phyloP scores from a whole-genome alignment of 2,113 vertebrate species.

The Percina caprodes region DNA sequence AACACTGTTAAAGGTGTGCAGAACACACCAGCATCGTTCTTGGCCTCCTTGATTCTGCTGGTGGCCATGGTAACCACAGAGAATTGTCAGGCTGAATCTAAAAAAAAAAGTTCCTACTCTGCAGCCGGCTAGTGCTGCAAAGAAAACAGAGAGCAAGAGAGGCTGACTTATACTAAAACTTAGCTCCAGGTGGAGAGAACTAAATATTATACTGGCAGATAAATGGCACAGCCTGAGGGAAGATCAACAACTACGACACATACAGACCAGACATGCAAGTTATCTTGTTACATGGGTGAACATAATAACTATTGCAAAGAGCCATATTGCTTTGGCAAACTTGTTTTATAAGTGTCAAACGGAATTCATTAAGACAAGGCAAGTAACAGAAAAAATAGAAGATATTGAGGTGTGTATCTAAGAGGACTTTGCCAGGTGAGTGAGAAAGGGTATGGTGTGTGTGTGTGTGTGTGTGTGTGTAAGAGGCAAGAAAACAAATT shows the following conservation, averaged over 20 bases:
- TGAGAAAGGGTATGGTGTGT: not conserved
- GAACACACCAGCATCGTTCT: constrained; percentile 11
- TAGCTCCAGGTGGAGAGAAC: constrained; percentile 15
- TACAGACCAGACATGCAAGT: not conserved
- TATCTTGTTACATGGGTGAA: constrained; percentile 7
- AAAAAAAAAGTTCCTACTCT: constrained; percentile 24
- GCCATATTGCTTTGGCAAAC: not conserved
- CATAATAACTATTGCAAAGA: not conserved
- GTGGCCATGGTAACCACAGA: constrained; percentile 64
- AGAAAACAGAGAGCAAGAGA: not conserved
- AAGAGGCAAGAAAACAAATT: not conserved
- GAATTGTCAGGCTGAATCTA: constrained; percentile 25
- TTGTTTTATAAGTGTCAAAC: constrained; percentile 8
- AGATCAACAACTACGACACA: not conserved
- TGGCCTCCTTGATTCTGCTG: constrained; percentile 30
- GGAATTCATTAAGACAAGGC: not conserved
- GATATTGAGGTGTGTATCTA: not conserved
- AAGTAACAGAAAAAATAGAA: not conserved
- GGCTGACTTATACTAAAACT: constrained; percentile 36
- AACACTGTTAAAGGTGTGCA: constrained; percentile 18
- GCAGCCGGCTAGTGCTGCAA: constrained; percentile 13
- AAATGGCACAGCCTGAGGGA: constrained; percentile 9
- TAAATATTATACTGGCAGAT: not conserved
- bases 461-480: not conserved
- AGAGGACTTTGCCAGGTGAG: not conserved